Conservation (phyloP, 2,888 invertebrate genomes). For the Scelioninae gen. 2 region DNA sequence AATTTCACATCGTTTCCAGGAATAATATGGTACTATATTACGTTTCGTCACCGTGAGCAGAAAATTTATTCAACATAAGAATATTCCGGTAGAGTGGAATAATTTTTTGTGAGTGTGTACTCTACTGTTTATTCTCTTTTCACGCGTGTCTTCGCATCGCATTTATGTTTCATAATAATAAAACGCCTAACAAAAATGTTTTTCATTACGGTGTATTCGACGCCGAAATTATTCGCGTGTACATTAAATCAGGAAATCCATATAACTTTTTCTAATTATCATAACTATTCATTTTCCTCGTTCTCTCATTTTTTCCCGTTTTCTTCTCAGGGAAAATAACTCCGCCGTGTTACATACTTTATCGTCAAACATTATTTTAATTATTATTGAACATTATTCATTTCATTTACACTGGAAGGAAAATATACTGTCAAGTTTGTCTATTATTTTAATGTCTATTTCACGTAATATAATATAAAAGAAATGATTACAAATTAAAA, state of each 20-base stretch:
- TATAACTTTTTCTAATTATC: slow-evolving; percentile 1
- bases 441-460: too few species aligned
- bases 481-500: too few species aligned
- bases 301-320: neutral
- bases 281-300: neutral
- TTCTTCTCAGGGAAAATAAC: neutral
- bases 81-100: too few species aligned
- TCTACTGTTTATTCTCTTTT: neutral
- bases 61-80: too few species aligned
- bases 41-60: too few species aligned
- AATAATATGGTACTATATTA: too few species aligned
- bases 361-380: slow-evolving; percentile 1
- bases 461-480: too few species aligned
- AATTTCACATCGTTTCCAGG: too few species aligned
- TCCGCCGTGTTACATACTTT: slow-evolving; percentile 4
- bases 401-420: too few species aligned
- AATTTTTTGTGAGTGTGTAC: too few species aligned
- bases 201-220: neutral
- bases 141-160: neutral
- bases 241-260: neutral
- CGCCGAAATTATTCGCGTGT: neutral
- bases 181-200: neutral
- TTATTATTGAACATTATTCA: too few species aligned
- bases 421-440: too few species aligned
- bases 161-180: slow-evolving; percentile 1